A percentile compares a stretch with the other conserved stretches of the same genome.
phyloP scores from a whole-genome alignment of 1,140 invertebrate species.

The Apis mellifera region DNA sequence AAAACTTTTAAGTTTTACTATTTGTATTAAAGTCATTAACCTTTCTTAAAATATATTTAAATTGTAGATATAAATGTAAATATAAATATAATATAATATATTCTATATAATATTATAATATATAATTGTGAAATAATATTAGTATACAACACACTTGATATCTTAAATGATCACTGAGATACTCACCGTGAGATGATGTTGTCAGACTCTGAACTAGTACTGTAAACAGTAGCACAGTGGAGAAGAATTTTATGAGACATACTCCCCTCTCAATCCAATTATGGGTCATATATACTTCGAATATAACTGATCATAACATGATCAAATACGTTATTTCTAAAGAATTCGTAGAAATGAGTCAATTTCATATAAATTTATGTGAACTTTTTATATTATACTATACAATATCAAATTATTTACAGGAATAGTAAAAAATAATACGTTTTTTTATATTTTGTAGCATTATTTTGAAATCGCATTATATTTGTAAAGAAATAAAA shows the following conservation, averaged over 20 bases:
- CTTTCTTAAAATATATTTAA: neutral
- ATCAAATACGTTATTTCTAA: neutral
- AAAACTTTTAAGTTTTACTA: too few relatives aligned
- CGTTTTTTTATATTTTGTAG: neutral
- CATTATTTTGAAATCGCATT: neutral
- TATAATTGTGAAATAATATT: neutral
- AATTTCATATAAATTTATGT: conserved; percentile 13
- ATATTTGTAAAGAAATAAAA: neutral
- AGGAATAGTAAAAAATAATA: neutral
- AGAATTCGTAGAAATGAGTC: conserved; percentile 28
- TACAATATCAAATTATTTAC: neutral
- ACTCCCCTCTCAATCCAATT: conserved; percentile 60
- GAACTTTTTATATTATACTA: too few relatives aligned
- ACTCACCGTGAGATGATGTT: conserved; percentile 57
- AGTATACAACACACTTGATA: neutral
- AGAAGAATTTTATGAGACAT: conserved; percentile 61
- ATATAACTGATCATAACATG: neutral
- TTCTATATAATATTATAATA: neutral
- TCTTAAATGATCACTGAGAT: neutral
- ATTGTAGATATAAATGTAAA: neutral
- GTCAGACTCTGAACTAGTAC: conserved; percentile 46
- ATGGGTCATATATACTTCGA: conserved; percentile 43
- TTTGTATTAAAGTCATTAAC: neutral
- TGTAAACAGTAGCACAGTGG: conserved; percentile 62
- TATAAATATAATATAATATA: neutral